Evolutionary conservation across 92 coral and sea anemone genomes (phyloP), one percentile per base, ranked within the genome.

Genomic region (Desmophyllum pertusum): DNA sequence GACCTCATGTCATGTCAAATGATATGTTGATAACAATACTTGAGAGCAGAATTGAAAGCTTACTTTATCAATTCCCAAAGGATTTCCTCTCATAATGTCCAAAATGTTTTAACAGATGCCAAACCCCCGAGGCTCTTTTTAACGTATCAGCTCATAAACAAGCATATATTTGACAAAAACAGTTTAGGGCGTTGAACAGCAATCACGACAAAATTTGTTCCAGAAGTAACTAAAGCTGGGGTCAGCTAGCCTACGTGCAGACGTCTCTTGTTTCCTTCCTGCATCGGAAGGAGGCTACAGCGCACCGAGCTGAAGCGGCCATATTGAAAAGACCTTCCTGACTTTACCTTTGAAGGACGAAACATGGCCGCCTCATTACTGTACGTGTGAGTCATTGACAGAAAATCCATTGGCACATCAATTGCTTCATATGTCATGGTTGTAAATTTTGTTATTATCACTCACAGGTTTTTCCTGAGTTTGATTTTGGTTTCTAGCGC

Each of bases 401-500:
- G 73, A 36, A 67, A 37, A 36, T 37, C 43, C 4, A 3, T 67
- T 18, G 11, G 5, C n/a, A 4, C 25, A 67, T 31, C 2, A 2
- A 4, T 76, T 17, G 25, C 39, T 18, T 61, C 23, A 61, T n/a
- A n/a, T 79, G 64, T 15, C 7, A 17, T 27, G 30, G 74, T 10
- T 45, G 14, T 30, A 10, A 35, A 29, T 18, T 78, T 55, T 57
- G 73, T n/a, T n/a, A n/a, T n/a, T 57, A 37, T 40, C 40, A 11
- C 40, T 13, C 6, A 42, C 36, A 80, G 84, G 30, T 35, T 79
- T 23, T 62, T 79, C 14, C 10, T 45, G 45, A 46, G 76, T 25
- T 68, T 69, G 15, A 68, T 41, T 31, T 79, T 79, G 62, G 73
- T 61, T 29, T 64, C 62, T 35, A 63, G 21, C 19, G 71, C 82